Evolutionary conservation across 2,888 invertebrate species (phyloP), one percentile per base, ranked within the genome.

Genomic region (Ferdinandea cuprea): DNA sequence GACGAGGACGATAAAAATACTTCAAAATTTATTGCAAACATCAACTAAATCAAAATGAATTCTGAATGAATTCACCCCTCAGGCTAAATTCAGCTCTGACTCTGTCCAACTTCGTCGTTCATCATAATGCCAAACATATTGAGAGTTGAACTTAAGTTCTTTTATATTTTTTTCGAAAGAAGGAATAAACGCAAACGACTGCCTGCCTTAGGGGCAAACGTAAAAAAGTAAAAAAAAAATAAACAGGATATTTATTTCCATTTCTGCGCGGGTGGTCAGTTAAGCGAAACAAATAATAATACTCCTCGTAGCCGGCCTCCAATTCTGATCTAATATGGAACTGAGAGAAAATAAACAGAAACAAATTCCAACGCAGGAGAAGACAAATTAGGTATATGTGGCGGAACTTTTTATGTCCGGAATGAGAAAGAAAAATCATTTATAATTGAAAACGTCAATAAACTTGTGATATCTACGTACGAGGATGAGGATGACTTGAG

Each of bases 1-100:
- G 25, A 25, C 25, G 25, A 25, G 3, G 25, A 76, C 68, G 54
- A 58, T 48, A 59, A 79, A 78, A 73, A 37, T 54, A 59, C 21
- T 52, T 30, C 28, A 44, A 35, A 73, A 79, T 79, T 79, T 79
- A 79, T 79, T 58, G 59, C 66, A 61, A 54, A 72, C 66, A 79
- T 73, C 65, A 79, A 79, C 59, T 72, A 73, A 79, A 72, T 72
- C 52, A 79, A 46, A 73, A 61, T 76, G 54, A 71, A 71, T 63
- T 56, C 25, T 21, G n/a, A n/a, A n/a, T n/a, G n/a, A n/a, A n/a
- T n/a, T n/a, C n/a, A 17, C 15, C 65, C 42, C 52, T n/a, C 11
- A 15, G 9, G 25, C 19, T n/a, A n/a, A n/a, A n/a, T n/a, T n/a
- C n/a, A n/a, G n/a, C n/a, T n/a, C n/a, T n/a, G n/a, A n/a, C 44